These are phyloP conservation scores for Erebia epiphron DNA, from an alignment of 2,888 invertebrate genomes.

Conservation along the genomic window DNA sequence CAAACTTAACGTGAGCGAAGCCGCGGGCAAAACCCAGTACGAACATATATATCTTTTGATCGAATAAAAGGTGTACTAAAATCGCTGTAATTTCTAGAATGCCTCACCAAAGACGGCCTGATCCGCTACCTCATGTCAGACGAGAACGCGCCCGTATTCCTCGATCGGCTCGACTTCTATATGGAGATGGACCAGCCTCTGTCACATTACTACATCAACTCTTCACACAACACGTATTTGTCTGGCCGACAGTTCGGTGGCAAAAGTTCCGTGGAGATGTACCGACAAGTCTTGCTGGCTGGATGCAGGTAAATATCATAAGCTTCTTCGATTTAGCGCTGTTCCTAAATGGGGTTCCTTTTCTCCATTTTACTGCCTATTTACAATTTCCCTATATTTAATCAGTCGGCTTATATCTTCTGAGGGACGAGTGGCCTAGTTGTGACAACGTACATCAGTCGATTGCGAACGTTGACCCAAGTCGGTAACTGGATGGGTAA, in stretches of 20 bases:
- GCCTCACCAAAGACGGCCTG: constrained; percentile 96
- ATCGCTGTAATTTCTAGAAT: constrained; percentile 77
- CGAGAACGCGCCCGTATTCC: constrained; percentile 99
- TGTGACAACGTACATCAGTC: too few relatives aligned
- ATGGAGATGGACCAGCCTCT: constrained; percentile 99
- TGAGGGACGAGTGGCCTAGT: too few relatives aligned
- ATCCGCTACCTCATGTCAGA: constrained; percentile 99
- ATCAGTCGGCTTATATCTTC: too few relatives aligned
- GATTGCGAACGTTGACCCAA: too few relatives aligned
- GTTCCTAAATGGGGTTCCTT: too few relatives aligned
- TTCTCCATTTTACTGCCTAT: too few relatives aligned
- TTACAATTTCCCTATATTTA: too few relatives aligned
- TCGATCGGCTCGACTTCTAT: constrained; percentile 98
- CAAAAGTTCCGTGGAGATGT: constrained; percentile 99
- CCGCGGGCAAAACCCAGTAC: too few relatives aligned
- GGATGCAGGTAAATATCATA: constrained; percentile 91
- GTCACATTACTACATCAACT: constrained; percentile 99
- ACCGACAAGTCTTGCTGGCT: constrained; percentile 97
- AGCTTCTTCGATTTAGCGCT: neutral
- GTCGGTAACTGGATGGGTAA: too few relatives aligned
- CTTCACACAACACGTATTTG: constrained; percentile 97
- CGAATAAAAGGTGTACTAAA: neutral
- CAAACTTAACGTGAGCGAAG: too few relatives aligned
- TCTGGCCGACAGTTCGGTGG: constrained; percentile 98
- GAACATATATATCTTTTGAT: too few relatives aligned